A percentile compares a stretch with the other conserved stretches of the same genome.
Conservation (phyloP, 1,140 invertebrate genomes). For the Leptonema lineaticorne region DNA sequence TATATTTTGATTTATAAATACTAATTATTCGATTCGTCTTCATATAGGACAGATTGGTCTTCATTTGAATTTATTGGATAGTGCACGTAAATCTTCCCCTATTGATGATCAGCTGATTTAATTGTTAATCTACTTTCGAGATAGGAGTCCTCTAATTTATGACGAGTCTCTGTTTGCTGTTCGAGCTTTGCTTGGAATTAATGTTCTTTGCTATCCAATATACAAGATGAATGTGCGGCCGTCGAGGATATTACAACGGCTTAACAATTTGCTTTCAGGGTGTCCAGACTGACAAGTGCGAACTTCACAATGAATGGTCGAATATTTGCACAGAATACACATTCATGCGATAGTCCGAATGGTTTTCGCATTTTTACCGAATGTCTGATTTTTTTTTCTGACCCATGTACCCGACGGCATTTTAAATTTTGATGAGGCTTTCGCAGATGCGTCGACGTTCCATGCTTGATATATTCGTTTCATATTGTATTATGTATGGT, state of each 20-base stretch:
- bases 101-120: not conserved
- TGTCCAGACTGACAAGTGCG: constrained; percentile 3
- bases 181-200: constrained; percentile 13
- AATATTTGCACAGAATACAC: not conserved
- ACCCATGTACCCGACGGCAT: too few species aligned
- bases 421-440: too few species aligned
- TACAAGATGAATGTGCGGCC: constrained; percentile 14
- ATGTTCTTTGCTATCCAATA: constrained; percentile 1
- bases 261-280: constrained; percentile 11
- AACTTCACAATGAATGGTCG: not conserved
- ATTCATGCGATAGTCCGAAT: not conserved
- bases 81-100: not conserved
- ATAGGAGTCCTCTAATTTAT: not conserved
- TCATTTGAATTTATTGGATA: not conserved
- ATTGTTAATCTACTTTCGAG: not conserved
- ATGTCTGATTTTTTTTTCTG: too few species aligned
- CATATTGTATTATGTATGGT: too few species aligned
- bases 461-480: too few species aligned
- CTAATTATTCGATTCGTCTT: too few species aligned
- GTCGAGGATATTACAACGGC: not conserved
- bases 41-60: too few species aligned
- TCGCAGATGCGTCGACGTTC: too few species aligned
- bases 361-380: too few species aligned
- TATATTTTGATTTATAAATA: too few species aligned
- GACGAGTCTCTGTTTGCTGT: not conserved